Conservation (phyloP, 2,797 vertebrate genomes). For the Neosilurus hyrtlii region DNA sequence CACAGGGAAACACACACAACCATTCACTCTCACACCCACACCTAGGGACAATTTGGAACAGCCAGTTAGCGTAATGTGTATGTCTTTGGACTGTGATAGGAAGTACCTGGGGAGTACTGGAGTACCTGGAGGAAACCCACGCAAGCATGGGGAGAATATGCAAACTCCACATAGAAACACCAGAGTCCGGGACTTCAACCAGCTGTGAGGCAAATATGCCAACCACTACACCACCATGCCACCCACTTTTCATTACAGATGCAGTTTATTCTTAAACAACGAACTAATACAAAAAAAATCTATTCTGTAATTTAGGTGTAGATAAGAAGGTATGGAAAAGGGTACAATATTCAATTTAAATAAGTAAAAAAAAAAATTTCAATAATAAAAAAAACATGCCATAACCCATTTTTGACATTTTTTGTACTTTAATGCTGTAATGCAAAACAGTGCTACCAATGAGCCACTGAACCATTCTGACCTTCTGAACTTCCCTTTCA, state of each 20-base stretch:
- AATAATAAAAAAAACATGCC: not conserved
- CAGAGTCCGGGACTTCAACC: no score
- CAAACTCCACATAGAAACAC: no score
- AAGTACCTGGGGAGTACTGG: no score
- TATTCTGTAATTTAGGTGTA: not conserved
- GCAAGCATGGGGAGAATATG: no score
- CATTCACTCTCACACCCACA: no score
- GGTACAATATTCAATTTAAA: not conserved
- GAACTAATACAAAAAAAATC: not conserved
- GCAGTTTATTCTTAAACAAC: not conserved
- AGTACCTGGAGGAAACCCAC: no score
- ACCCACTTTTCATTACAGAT: not conserved
- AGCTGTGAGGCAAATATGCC: no score
- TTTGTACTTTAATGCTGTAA: not conserved
- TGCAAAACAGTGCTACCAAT: not conserved
- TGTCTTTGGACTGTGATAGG: no score
- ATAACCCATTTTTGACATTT: not conserved
- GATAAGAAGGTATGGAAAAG: not conserved
- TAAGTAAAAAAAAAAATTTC: not conserved
- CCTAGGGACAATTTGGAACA: no score
- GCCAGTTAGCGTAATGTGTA: no score
- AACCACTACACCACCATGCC: no score
- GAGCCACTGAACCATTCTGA: not conserved
- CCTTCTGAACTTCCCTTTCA: constrained; percentile 15
- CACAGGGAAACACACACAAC: no score